Evolutionary conservation across 2,888 invertebrate species (phyloP).

Genomic region (Andricus curvator): DNA sequence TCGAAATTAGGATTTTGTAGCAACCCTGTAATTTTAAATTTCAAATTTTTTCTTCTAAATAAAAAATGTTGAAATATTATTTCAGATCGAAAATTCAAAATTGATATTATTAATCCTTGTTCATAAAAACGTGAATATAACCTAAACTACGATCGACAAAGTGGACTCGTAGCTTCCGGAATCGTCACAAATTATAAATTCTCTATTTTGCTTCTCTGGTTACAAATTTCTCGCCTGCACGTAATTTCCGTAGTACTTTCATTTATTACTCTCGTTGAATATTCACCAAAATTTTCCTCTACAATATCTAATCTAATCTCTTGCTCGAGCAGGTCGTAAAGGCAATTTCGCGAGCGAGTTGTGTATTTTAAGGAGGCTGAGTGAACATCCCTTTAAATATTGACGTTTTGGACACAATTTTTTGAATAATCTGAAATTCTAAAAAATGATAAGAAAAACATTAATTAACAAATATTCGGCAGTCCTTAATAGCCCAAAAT

Average conservation of each 20-base stretch:
- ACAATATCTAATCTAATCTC: slow-evolving; percentile 31
- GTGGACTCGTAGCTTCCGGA: too few species aligned
- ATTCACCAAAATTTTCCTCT: slow-evolving; percentile 10
- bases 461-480: not conserved
- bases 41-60: too few species aligned
- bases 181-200: too few species aligned
- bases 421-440: not conserved
- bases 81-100: too few species aligned
- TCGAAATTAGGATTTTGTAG: too few species aligned
- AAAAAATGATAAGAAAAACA: not conserved
- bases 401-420: not conserved
- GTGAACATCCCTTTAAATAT: slow-evolving; percentile 39
- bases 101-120: too few species aligned
- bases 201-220: not conserved
- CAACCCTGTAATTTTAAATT: too few species aligned
- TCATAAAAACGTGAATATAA: too few species aligned
- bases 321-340: slow-evolving; percentile 12
- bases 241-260: not conserved
- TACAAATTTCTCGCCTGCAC: not conserved
- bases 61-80: too few species aligned
- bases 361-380: slow-evolving; percentile 36
- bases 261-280: slow-evolving; percentile 13
- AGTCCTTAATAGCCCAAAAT: not conserved
- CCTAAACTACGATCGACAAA: too few species aligned
- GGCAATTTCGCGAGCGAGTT: slow-evolving; percentile 21